Evolutionary conservation across 53 echinoderm and acorn worm species (phyloP).

Genomic region (Echinarachnius parma): DNA sequence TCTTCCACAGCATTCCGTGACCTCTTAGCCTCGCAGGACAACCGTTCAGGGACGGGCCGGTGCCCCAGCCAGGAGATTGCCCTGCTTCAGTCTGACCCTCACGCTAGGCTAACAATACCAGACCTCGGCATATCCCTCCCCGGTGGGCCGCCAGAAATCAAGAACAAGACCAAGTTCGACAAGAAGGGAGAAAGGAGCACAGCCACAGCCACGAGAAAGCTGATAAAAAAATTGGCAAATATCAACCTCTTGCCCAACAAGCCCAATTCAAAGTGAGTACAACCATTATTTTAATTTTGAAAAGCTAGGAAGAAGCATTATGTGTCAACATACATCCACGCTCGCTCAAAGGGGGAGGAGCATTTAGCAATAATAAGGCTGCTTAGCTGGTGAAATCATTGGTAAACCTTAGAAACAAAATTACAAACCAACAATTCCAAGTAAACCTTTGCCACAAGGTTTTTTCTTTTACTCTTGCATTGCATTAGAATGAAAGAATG

Average conservation of each 20-base stretch:
- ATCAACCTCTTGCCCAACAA: conserved; percentile 97
- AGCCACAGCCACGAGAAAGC: conserved; percentile 82
- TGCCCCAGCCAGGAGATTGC: conserved; percentile 91
- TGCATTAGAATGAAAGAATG: no score
- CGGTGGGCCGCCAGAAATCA: conserved; percentile 86
- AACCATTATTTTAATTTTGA: no score
- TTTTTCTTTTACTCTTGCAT: no score
- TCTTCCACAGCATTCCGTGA: conserved; percentile 98
- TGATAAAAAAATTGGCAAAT: conserved; percentile 92
- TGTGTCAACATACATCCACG: no score
- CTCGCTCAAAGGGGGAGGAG: no score
- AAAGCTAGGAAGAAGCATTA: no score
- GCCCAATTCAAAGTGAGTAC: conserved; percentile 71
- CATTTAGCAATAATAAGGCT: no score
- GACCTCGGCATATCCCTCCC: conserved; percentile 68
- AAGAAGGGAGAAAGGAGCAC: conserved; percentile 80
- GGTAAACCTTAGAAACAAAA: no score
- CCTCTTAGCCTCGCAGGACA: conserved; percentile 91
- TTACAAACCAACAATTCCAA: no score
- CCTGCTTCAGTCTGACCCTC: conserved; percentile 86
- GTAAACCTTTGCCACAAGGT: no score
- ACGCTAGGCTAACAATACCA: conserved; percentile 83
- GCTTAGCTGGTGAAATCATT: no score
- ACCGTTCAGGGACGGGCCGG: conserved; percentile 67
- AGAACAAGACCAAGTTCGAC: conserved; percentile 72